phyloP scores from a whole-genome alignment of 1,140 invertebrate genomes.

The Anoplolepis gracilipes region DNA sequence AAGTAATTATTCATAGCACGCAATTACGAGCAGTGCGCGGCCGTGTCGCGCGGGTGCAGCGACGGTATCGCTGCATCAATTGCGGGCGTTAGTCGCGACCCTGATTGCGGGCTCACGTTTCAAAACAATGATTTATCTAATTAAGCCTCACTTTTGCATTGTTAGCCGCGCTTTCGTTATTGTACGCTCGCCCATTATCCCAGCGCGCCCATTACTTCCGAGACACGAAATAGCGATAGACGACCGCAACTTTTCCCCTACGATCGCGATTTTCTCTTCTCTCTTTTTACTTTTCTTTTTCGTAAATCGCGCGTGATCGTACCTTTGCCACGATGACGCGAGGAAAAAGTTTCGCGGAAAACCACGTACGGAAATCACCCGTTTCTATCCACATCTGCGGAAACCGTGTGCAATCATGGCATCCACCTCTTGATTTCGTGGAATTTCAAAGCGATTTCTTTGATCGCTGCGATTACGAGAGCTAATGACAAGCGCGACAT shows the following conservation, averaged over 20 bases:
- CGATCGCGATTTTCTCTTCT: constrained; percentile 30
- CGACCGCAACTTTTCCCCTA: constrained; percentile 13
- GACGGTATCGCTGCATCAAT: constrained; percentile 80
- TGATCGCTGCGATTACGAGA: constrained; percentile 18
- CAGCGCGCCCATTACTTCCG: constrained; percentile 62
- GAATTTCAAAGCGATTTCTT: constrained; percentile 47
- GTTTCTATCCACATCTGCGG: constrained; percentile 34
- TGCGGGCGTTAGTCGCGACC: constrained; percentile 74
- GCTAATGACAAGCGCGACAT: not conserved
- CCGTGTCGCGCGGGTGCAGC: constrained; percentile 67
- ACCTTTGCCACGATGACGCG: constrained; percentile 13
- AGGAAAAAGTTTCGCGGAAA: constrained; percentile 45
- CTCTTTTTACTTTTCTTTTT: constrained; percentile 4
- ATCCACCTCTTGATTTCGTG: constrained; percentile 33
- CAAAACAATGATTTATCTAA: constrained; percentile 84
- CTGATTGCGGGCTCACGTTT: constrained; percentile 81
- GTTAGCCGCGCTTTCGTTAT: constrained; percentile 73
- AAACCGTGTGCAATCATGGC: constrained; percentile 48
- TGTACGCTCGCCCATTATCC: constrained; percentile 68
- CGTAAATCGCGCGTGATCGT: constrained; percentile 47
- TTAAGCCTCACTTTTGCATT: constrained; percentile 81
- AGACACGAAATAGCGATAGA: constrained; percentile 72
- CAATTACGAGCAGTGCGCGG: constrained; percentile 80
- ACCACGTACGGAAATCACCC: constrained; percentile 27
- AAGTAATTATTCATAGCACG: constrained; percentile 84